Percentiles rank a stretch among this genome's conserved stretches.
Evolutionary conservation across 2,797 vertebrate genomes (phyloP).

Genomic region (Graptemys geographica): DNA sequence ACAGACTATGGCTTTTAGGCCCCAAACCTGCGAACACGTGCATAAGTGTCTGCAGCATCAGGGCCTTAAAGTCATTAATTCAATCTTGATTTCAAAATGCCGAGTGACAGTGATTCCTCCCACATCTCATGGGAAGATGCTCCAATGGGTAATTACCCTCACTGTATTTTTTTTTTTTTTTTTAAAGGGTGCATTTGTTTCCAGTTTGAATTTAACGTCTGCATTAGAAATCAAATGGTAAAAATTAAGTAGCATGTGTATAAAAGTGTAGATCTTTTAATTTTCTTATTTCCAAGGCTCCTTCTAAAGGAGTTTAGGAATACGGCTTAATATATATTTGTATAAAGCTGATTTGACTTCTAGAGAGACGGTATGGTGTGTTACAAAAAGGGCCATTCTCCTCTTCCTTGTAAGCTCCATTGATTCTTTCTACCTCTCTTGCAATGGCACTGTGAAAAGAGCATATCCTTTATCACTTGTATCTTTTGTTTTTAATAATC

Average conservation of each 20-base stretch:
- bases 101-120: background rate
- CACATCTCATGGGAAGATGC: background rate
- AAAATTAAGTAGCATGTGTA: background rate
- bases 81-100: background rate
- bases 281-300: background rate
- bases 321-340: background rate
- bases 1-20: background rate
- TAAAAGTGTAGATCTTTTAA: background rate
- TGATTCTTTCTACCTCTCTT: background rate
- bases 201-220: background rate
- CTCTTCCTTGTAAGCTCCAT: background rate
- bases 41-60: background rate
- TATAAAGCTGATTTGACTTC: background rate
- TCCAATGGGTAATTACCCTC: background rate
- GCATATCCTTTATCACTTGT: background rate
- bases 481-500: background rate
- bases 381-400: background rate
- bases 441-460: rapidly evolving
- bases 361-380: background rate
- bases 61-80: background rate
- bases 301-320: background rate
- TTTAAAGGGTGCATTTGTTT: background rate
- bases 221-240: background rate
- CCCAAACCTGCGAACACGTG: background rate
- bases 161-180: background rate